Conservation (phyloP, 2,113 vertebrate species). For the Laticauda laticaudata region DNA sequence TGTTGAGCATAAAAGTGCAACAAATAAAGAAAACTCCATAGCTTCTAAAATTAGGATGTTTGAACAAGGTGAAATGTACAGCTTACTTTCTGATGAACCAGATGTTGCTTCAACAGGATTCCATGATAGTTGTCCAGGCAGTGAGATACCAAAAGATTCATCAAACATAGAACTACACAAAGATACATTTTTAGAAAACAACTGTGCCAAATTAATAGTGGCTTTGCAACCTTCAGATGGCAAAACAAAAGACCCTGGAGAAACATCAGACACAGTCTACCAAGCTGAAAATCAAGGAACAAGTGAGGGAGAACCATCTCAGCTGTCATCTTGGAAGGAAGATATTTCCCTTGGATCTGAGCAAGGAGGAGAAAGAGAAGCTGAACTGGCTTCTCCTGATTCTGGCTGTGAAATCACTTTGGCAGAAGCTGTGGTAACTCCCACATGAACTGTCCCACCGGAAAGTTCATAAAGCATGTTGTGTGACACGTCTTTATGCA, state of each 20-base stretch:
- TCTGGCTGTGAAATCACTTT: conserved; percentile 76
- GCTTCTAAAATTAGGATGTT: conserved; percentile 77
- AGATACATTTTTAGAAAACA: conserved; percentile 13
- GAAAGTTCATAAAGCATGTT: conserved; percentile 71
- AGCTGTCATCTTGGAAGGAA: conserved; percentile 39
- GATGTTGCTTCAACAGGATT: conserved; percentile 27
- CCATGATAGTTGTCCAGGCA: neutral
- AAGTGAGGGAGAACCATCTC: conserved; percentile 35
- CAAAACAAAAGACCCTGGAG: neutral
- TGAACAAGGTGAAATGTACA: conserved; percentile 52
- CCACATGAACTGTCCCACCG: conserved; percentile 52
- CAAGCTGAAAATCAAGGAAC: neutral
- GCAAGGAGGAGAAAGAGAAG: conserved; percentile 37
- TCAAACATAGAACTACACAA: conserved; percentile 24
- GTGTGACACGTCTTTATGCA: conserved; percentile 63
- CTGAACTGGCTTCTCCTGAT: conserved; percentile 64
- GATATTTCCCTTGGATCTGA: conserved; percentile 39
- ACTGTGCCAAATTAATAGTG: neutral
- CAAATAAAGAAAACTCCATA: conserved; percentile 59
- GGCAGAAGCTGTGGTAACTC: conserved; percentile 75
- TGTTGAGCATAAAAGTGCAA: conserved; percentile 50
- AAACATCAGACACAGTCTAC: conserved; percentile 9
- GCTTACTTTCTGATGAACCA: neutral
- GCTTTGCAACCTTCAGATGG: neutral
- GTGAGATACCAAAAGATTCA: conserved; percentile 28